Conservation (phyloP, 2,797 vertebrate species). For the Fistularia tabacaria region DNA sequence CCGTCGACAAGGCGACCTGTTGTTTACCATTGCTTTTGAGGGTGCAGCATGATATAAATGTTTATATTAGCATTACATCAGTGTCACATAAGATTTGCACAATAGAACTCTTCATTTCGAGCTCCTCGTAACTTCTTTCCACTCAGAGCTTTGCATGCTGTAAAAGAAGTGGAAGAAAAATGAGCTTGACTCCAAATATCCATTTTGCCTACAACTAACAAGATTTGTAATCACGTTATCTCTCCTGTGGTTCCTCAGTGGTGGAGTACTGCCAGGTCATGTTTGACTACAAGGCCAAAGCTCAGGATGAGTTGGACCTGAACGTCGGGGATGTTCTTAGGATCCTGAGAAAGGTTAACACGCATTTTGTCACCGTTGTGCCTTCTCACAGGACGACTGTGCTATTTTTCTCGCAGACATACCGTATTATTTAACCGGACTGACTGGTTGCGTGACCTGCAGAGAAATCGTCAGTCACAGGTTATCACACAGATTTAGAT, state of each 20-base stretch:
- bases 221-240: conserved; percentile 9
- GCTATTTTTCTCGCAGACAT: neutral
- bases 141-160: too few relatives aligned
- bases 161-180: too few relatives aligned
- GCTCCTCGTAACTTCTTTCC: too few relatives aligned
- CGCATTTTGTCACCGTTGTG: neutral
- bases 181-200: too few relatives aligned
- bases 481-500: conserved; percentile 1
- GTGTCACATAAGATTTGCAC: too few relatives aligned
- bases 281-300: conserved; percentile 77
- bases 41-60: too few relatives aligned
- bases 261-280: conserved; percentile 79
- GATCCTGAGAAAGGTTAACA: conserved; percentile 80
- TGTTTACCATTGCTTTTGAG: too few relatives aligned
- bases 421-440: conserved; percentile 10
- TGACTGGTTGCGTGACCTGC: conserved; percentile 34
- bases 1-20: too few relatives aligned
- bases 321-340: conserved; percentile 77
- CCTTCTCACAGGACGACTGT: neutral
- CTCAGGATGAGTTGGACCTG: conserved; percentile 80
- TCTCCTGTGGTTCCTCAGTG: conserved; percentile 41
- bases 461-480: neutral
- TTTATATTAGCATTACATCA: too few relatives aligned
- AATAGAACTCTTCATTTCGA: too few relatives aligned
- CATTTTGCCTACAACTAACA: neutral